A percentile compares a stretch with the other conserved stretches of the same genome.
Evolutionary conservation across 64 coral and sea anemone species (phyloP).

Genomic region (Orbicella faveolata): DNA sequence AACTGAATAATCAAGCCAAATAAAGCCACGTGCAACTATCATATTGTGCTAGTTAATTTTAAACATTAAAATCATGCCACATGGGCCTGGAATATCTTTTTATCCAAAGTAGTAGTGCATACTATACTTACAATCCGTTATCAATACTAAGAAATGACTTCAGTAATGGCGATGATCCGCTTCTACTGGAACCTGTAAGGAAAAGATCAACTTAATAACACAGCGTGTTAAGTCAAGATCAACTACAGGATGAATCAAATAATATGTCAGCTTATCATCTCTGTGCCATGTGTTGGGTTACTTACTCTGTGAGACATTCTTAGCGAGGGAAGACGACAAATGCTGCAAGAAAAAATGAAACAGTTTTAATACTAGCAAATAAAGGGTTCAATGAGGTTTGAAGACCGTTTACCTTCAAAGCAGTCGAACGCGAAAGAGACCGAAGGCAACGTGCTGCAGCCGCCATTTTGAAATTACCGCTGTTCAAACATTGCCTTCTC

Average conservation of each 20-base stretch:
- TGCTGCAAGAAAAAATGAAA: neutral
- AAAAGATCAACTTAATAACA: neutral
- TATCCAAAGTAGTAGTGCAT: neutral
- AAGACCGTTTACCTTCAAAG: neutral
- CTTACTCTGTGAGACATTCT: constrained; percentile 37
- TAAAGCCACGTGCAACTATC: neutral
- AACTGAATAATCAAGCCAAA: neutral
- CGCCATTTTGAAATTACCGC: constrained; percentile 68
- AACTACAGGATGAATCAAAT: no score
- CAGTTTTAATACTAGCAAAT: neutral
- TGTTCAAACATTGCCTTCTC: neutral
- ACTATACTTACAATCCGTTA: constrained; percentile 22
- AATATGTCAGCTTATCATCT: no score
- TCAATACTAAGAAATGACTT: constrained; percentile 30
- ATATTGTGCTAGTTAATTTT: neutral
- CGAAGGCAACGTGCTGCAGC: constrained; percentile 53
- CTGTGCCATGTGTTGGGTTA: neutral
- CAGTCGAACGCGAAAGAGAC: constrained; percentile 38
- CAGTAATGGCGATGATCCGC: neutral
- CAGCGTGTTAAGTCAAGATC: neutral
- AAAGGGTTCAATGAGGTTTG: neutral
- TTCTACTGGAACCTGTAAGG: neutral
- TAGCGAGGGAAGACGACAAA: constrained; percentile 11
- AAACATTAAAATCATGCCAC: neutral
- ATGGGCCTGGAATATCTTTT: neutral